Evolutionary conservation across 2,113 vertebrate species (phyloP).

Genomic region (Lophochroa leadbeateri): DNA sequence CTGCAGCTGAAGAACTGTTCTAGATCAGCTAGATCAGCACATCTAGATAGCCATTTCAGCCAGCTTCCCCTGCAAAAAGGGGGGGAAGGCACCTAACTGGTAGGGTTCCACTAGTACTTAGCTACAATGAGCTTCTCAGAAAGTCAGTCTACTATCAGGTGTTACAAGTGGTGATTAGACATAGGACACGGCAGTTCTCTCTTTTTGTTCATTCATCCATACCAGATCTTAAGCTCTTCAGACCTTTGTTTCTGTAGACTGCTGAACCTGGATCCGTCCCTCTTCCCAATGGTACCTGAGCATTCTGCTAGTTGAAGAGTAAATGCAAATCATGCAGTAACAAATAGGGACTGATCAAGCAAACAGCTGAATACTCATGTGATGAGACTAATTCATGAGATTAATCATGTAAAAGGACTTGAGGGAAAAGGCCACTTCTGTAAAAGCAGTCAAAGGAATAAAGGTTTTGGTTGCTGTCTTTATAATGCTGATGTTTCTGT

Average conservation of each 20-base stretch:
- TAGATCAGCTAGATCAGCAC: neutral
- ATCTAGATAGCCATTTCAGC: neutral
- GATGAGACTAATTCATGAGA: neutral
- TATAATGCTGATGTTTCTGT: neutral
- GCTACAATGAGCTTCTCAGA: neutral
- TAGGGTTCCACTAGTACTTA: no score
- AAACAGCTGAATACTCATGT: neutral
- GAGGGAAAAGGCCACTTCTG: neutral
- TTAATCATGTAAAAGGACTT: neutral
- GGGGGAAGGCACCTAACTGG: neutral
- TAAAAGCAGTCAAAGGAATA: neutral
- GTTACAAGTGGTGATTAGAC: neutral
- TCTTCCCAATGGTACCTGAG: neutral
- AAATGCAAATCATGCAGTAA: neutral
- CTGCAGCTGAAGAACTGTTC: neutral
- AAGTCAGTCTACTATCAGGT: neutral
- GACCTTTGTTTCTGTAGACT: neutral
- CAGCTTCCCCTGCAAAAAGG: neutral
- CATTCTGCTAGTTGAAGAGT: neutral
- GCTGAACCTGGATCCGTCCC: neutral
- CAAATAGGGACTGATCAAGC: neutral
- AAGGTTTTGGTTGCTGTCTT: neutral
- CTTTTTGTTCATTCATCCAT: neutral
- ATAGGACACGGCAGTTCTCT: neutral
- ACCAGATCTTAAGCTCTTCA: neutral